These are phyloP conservation scores for Emydura subglobosa DNA, from an alignment of 2,113 vertebrate species.

Conservation along the genomic window DNA sequence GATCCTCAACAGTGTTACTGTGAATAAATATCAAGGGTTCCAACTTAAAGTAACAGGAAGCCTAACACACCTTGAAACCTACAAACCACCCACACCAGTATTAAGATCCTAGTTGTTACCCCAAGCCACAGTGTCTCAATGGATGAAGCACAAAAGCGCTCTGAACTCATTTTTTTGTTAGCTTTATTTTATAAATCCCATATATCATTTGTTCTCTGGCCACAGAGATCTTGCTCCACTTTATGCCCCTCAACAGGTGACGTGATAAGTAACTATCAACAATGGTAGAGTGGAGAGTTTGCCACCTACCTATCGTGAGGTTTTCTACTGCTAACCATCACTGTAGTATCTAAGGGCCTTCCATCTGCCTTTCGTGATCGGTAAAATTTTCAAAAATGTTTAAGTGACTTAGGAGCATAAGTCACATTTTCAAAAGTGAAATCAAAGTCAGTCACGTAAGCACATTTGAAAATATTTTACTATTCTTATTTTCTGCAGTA, in stretches of 20 bases:
- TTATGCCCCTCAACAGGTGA: neutral
- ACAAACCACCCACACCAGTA: neutral
- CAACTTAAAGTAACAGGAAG: constrained; percentile 34
- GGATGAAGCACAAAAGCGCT: neutral
- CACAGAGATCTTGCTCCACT: neutral
- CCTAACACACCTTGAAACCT: constrained; percentile 23
- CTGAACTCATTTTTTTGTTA: neutral
- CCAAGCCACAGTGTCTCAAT: neutral
- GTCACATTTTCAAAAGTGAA: neutral
- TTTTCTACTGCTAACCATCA: neutral
- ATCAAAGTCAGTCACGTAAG: neutral
- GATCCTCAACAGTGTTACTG: neutral
- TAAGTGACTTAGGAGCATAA: neutral
- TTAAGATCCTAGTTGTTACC: neutral
- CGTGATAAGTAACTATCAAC: neutral
- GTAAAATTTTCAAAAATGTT: neutral
- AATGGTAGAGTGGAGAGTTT: neutral
- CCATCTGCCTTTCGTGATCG: neutral
- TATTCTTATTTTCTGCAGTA: neutral
- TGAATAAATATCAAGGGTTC: constrained; percentile 43
- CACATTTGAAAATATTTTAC: neutral
- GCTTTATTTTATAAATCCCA: neutral
- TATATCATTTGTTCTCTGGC: neutral
- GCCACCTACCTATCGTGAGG: neutral
- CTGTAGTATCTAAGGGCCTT: neutral